phyloP scores from a whole-genome alignment of 2,113 vertebrate genomes.

The Lontra canadensis region DNA sequence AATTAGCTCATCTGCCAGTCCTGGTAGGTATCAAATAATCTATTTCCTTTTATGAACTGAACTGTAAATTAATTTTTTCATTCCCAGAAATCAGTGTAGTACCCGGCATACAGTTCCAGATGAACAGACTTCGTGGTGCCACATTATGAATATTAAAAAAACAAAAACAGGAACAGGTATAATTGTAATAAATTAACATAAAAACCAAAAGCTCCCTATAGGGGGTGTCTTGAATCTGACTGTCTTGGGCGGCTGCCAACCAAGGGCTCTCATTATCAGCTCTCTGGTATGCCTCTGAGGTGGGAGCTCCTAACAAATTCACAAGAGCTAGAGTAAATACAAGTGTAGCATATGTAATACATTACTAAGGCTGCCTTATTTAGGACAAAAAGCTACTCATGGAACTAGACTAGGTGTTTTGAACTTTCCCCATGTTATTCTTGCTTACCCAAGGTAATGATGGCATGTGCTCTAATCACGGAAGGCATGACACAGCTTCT shows the following conservation, averaged over 20 bases:
- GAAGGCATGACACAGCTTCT: constrained; percentile 87
- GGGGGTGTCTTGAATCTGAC: background rate
- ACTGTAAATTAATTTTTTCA: background rate
- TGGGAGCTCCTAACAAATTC: background rate
- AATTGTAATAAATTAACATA: background rate
- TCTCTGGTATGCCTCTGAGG: background rate
- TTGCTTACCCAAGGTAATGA: constrained; percentile 93
- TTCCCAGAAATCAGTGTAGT: background rate
- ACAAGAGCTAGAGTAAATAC: background rate
- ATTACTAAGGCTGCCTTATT: background rate
- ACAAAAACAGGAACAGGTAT: background rate
- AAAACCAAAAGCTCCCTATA: background rate
- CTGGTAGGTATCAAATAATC: background rate
- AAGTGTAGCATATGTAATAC: background rate
- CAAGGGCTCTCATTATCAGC: background rate
- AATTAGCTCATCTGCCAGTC: background rate
- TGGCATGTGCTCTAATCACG: constrained; percentile 91
- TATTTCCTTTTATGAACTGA: constrained; percentile 5
- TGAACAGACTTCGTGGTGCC: background rate
- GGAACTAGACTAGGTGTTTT: too few relatives aligned
- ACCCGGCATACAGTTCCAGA: background rate
- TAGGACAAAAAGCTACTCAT: background rate
- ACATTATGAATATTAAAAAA: background rate
- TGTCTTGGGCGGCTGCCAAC: background rate
- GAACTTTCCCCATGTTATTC: background rate